These are phyloP conservation scores for Aurelia coerulea DNA, from an alignment of 30 jellyfish, hydroid and myxozoan species.

Conservation along the genomic window DNA sequence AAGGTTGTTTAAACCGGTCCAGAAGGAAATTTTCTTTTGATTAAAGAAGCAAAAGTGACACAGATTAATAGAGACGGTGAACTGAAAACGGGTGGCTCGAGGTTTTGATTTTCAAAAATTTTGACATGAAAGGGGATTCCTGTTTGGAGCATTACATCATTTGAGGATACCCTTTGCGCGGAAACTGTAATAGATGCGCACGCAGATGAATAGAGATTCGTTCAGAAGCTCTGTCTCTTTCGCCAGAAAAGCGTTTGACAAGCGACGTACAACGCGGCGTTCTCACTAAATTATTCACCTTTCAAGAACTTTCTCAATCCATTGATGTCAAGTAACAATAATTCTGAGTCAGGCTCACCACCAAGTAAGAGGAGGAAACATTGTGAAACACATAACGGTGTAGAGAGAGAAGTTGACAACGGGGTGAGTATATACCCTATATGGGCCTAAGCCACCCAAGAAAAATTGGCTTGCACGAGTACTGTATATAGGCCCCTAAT, in stretches of 20 bases:
- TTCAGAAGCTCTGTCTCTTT: conserved; percentile 22
- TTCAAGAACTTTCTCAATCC: conserved; percentile 24
- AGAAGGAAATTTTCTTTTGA: no score
- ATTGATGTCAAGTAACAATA: conserved; percentile 98
- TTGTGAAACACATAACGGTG: conserved; percentile 94
- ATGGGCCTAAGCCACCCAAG: not conserved
- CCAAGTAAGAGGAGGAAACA: conserved; percentile 93
- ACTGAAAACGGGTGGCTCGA: no score
- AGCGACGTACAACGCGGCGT: conserved; percentile 17
- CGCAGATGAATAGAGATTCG: conserved; percentile 31
- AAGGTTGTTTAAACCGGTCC: no score
- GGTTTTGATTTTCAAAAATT: no score
- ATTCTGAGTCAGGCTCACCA: conserved; percentile 92
- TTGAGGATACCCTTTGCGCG: not conserved
- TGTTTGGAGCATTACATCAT: no score
- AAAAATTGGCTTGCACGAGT: no score
- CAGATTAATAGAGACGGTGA: no score
- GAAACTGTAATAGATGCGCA: conserved; percentile 23
- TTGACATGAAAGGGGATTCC: no score
- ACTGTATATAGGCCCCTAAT: no score
- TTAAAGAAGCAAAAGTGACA: no score
- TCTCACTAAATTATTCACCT: conserved; percentile 4
- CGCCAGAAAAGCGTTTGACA: conserved; percentile 37
- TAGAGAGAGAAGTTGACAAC: conserved; percentile 61
- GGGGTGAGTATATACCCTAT: conserved; percentile 46